Evolutionary conservation across 2,888 invertebrate genomes (phyloP).

Genomic region (Rhimphoctona megacephalus): DNA sequence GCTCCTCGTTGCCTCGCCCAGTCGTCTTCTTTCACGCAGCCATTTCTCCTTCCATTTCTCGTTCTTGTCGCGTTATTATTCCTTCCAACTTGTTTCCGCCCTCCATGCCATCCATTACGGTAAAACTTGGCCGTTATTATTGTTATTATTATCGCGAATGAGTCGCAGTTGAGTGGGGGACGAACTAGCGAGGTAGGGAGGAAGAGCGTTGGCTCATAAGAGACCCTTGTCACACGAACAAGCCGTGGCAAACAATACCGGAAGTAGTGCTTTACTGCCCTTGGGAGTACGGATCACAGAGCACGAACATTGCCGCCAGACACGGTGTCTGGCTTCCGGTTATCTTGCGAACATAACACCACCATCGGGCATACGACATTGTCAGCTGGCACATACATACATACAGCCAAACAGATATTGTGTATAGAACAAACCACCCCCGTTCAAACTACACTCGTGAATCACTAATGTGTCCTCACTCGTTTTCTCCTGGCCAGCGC

Average conservation of each 20-base stretch:
- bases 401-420: slow-evolving; percentile 5
- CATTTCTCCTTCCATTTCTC: slow-evolving; percentile 50
- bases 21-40: slow-evolving; percentile 51
- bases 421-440: slow-evolving; percentile 19
- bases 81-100: not conserved
- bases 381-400: slow-evolving; percentile 48
- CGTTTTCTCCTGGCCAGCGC: not conserved
- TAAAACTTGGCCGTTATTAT: slow-evolving; percentile 52
- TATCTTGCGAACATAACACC: slow-evolving; percentile 60
- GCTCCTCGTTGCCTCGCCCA: slow-evolving; percentile 54
- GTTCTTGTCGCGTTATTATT: slow-evolving; percentile 10
- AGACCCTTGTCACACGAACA: slow-evolving; percentile 58
- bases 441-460: slow-evolving; percentile 17
- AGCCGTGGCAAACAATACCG: slow-evolving; percentile 65
- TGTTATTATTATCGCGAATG: slow-evolving; percentile 61
- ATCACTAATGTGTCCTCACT: slow-evolving; percentile 29
- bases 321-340: slow-evolving; percentile 67
- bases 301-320: slow-evolving; percentile 65
- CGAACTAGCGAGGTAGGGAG: not conserved
- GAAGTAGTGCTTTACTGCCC: slow-evolving; percentile 68
- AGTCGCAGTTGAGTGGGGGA: not conserved
- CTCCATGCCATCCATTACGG: slow-evolving; percentile 29
- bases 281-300: slow-evolving; percentile 63
- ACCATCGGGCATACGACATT: slow-evolving; percentile 41
- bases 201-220: not conserved